Percentiles rank a stretch among this genome's conserved stretches.
phyloP scores from a whole-genome alignment of 2,797 vertebrate species.

The Coregonus sp. region DNA sequence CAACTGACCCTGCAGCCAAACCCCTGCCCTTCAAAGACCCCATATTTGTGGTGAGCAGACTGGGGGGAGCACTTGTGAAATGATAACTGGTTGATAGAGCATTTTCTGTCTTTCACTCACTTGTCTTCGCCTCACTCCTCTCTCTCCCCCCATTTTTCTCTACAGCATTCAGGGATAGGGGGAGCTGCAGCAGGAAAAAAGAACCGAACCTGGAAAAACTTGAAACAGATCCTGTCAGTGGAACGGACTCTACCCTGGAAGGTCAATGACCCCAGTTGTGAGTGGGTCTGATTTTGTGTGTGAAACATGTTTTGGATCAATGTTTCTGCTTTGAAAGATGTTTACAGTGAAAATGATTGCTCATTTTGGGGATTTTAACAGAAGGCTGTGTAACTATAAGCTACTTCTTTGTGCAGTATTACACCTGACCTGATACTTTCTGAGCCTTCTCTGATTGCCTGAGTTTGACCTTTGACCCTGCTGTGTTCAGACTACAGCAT shows the following conservation, averaged over 20 bases:
- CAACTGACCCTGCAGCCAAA: constrained; percentile 78
- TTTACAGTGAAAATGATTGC: background rate
- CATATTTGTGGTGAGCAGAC: constrained; percentile 81
- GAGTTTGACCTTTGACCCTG: background rate
- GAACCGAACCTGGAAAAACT: constrained; percentile 98
- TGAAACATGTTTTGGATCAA: background rate
- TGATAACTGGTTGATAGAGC: background rate
- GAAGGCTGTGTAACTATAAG: background rate
- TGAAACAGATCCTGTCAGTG: constrained; percentile 94
- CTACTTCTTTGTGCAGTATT: background rate
- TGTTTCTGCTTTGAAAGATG: background rate
- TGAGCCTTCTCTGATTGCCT: background rate
- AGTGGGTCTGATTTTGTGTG: constrained; percentile 60
- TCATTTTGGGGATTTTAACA: background rate
- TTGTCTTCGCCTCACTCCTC: background rate
- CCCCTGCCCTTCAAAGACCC: constrained; percentile 90
- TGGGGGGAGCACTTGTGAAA: background rate
- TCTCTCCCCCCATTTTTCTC: constrained; percentile 1
- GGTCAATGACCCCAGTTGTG: constrained; percentile 92
- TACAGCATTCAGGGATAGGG: constrained; percentile 94
- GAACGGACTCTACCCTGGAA: constrained; percentile 97
- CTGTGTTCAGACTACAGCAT: constrained; percentile 87
- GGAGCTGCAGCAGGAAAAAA: constrained; percentile 97
- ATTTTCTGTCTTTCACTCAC: background rate
- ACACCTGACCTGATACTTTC: background rate